Conservation (phyloP, 2,888 invertebrate species). For the Cabera pusaria region DNA sequence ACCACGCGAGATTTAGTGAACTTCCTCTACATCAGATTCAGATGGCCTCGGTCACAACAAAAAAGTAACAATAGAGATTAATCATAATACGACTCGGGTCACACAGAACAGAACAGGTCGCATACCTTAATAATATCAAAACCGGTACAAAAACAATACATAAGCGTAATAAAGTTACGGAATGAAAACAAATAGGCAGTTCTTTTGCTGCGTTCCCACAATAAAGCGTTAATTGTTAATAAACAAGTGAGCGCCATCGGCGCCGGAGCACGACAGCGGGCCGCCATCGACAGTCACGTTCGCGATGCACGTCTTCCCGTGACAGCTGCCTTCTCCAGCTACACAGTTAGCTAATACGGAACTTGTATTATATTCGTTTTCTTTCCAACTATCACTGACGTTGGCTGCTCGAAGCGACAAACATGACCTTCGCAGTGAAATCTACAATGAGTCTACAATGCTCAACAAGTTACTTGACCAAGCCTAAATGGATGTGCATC, state of each 20-base stretch:
- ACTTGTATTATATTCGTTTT: conserved; percentile 8
- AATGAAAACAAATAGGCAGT: conserved; percentile 18
- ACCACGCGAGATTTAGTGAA: conserved; percentile 1
- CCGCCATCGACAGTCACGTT: too few species aligned
- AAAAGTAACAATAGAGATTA: conserved; percentile 12
- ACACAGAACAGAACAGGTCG: conserved; percentile 5
- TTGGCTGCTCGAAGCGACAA: conserved; percentile 6
- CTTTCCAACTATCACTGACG: conserved; percentile 1
- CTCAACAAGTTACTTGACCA: too few species aligned
- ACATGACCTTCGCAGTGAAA: conserved; percentile 5
- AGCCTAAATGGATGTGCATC: too few species aligned
- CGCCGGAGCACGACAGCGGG: not conserved
- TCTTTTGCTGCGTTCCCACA: conserved; percentile 33
- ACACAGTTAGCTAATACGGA: conserved; percentile 3
- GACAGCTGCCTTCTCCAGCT: conserved; percentile 2
- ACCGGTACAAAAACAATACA: conserved; percentile 5
- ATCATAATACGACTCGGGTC: conserved; percentile 6
- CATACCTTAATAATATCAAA: conserved; percentile 7
- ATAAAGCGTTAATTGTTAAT: conserved; percentile 28
- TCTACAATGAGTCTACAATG: too few species aligned
- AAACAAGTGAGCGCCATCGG: conserved; percentile 14
- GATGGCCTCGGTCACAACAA: conserved; percentile 11
- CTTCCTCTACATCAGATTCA: conserved; percentile 6
- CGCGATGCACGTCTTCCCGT: conserved; percentile 4
- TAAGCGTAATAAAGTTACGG: conserved; percentile 10